These are phyloP conservation scores for Hippocampus kuda DNA, from an alignment of 2,797 vertebrate genomes.

Conservation along the genomic window DNA sequence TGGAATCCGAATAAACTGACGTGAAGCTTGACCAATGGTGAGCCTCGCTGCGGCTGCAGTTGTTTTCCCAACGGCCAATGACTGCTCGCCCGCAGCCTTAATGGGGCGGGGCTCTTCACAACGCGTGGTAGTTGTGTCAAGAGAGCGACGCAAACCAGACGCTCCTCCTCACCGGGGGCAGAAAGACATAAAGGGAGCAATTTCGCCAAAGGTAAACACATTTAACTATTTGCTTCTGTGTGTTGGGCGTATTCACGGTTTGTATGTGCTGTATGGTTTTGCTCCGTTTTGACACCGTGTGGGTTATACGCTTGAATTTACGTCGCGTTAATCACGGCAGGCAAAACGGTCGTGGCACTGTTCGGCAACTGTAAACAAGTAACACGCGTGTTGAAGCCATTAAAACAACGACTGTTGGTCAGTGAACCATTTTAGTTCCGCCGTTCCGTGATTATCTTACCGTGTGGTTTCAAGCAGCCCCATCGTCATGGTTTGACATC, in stretches of 20 bases:
- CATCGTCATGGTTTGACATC: conserved; percentile 23
- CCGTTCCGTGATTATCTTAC: conserved; percentile 18
- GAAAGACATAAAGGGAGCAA: background rate
- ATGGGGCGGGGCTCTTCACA: conserved; percentile 31
- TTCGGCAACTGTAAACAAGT: background rate
- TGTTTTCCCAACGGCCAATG: conserved; percentile 25
- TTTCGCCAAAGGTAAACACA: conserved; percentile 43
- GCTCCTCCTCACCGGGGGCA: conserved; percentile 24
- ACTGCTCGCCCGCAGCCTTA: background rate
- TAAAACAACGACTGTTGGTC: background rate
- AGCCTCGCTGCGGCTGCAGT: conserved; percentile 22
- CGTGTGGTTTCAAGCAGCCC: conserved; percentile 1
- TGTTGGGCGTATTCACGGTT: background rate
- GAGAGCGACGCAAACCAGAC: conserved; percentile 53
- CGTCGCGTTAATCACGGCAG: conserved; percentile 25
- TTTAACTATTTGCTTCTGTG: background rate
- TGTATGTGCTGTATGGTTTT: background rate
- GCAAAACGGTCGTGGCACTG: conserved; percentile 6
- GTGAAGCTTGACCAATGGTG: conserved; percentile 30
- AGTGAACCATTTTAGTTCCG: background rate
- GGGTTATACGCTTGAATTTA: conserved; percentile 13
- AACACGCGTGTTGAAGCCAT: background rate
- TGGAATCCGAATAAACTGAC: conserved; percentile 53
- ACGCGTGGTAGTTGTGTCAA: conserved; percentile 54
- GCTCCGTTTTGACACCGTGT: background rate